Evolutionary conservation across 2,797 vertebrate species (phyloP), one percentile per base, ranked within the genome.

Genomic region (Syngnathus acus): DNA sequence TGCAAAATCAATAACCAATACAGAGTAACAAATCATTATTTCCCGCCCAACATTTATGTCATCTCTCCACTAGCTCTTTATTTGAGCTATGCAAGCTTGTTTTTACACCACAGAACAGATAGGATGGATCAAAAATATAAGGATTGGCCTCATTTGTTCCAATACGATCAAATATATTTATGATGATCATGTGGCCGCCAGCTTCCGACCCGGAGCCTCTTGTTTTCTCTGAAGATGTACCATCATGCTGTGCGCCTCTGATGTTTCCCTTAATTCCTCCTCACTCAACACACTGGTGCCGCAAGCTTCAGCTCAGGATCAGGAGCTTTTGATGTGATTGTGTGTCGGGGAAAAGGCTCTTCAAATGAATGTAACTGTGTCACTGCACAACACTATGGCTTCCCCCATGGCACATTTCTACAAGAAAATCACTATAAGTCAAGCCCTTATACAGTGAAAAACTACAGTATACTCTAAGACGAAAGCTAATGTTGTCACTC

Each of bases 241-340:
- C 66, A 64, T 73, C 69, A 73, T 79, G 72, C 62, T 70, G 69
- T 26, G 62, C 70, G 26, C 51, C 71, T 85, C 74, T 80, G 77
- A 83, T 84, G 76, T 68, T 76, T 26, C 62, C 71, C 79, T 75
- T 72, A 78, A 82, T 82, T 85, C 76, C 80, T 85, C 82, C 80
- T 85, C 81, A 71, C 78, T 82, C 74, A 61, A 38, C 60, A 64
- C 19, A 58, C 73, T 73, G 71, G 68, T 73, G 75, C 78, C 72
- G 75, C 64, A 73, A 74, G 77, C 69, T 69, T 73, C 72, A 79
- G 79, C 81, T 78, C 64, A 9, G 73, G 68, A 78, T 80, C 75
- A 72, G 61, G 43, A 72, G 73, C 63, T 64, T 80, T 78, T 83
- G 80, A 84, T 81, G 78, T 67, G 45, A 51, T 9, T 62, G 54